These are phyloP conservation scores for Drosophila repleta DNA, from an alignment of 1,140 invertebrate species.

Conservation along the genomic window DNA sequence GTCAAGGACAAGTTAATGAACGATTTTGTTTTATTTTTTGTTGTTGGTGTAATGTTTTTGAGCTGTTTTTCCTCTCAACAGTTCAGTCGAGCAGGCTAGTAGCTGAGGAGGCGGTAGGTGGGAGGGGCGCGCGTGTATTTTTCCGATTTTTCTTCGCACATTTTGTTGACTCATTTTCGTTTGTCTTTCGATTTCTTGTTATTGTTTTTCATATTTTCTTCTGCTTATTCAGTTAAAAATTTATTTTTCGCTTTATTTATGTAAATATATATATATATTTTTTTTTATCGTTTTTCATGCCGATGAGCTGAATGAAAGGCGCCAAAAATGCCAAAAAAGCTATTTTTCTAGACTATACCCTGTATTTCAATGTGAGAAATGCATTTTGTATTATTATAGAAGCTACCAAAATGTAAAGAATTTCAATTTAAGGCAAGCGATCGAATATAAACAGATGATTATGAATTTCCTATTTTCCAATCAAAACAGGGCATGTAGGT, in stretches of 20 bases:
- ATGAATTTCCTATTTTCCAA: too few relatives aligned
- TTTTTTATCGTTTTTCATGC: conserved; percentile 16
- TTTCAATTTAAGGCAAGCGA: too few relatives aligned
- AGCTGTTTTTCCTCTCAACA: conserved; percentile 38
- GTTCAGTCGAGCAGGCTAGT: not conserved
- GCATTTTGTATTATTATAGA: not conserved
- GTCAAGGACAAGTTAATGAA: conserved; percentile 80
- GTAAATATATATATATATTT: conserved; percentile 1
- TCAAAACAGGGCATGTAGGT: too few relatives aligned
- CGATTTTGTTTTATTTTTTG: conserved; percentile 61
- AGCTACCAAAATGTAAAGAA: too few relatives aligned
- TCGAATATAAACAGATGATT: too few relatives aligned
- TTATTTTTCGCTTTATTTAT: conserved; percentile 25
- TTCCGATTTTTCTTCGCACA: conserved; percentile 25
- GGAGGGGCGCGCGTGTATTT: not conserved
- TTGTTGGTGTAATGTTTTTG: conserved; percentile 38
- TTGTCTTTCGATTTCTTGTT: conserved; percentile 26
- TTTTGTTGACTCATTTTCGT: conserved; percentile 29
- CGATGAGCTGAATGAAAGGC: conserved; percentile 34
- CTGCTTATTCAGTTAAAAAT: conserved; percentile 27
- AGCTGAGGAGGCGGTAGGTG: not conserved
- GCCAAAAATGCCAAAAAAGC: conserved; percentile 33
- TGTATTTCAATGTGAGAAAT: not conserved
- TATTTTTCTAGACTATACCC: conserved; percentile 1
- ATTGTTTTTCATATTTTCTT: not conserved